Evolutionary conservation across 2,888 invertebrate genomes (phyloP).

Genomic region (Hydroisotoma schaefferi): DNA sequence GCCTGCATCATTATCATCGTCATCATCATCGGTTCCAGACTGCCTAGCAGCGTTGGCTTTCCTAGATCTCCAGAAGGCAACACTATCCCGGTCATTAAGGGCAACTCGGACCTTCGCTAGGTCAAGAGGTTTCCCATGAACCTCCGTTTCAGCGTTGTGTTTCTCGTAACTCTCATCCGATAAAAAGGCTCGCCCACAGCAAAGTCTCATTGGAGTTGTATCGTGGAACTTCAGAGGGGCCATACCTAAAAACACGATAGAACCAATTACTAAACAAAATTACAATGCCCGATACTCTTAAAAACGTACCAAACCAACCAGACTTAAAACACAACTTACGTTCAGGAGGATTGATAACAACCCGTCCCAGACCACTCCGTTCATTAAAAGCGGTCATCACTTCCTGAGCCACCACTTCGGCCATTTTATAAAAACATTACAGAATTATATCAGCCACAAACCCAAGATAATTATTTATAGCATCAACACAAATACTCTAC

Average conservation of each 20-base stretch:
- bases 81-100: constrained; percentile 1
- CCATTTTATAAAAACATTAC: too few relatives aligned
- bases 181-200: constrained; percentile 29
- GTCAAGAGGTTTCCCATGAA: constrained; percentile 18
- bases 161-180: constrained; percentile 19
- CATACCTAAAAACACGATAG: constrained; percentile 7
- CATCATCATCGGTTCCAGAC: background rate
- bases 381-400: constrained; percentile 10
- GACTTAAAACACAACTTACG: constrained; percentile 7
- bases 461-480: too few relatives aligned
- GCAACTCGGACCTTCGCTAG: constrained; percentile 18
- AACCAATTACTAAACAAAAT: background rate
- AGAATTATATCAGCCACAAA: too few relatives aligned
- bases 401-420: constrained; percentile 15
- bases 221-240: constrained; percentile 3
- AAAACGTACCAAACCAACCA: background rate
- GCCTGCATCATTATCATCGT: background rate
- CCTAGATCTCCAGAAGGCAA: constrained; percentile 15
- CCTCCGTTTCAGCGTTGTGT: constrained; percentile 14
- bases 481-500: too few relatives aligned
- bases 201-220: constrained; percentile 13
- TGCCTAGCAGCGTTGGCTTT: background rate
- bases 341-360: constrained; percentile 24
- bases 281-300: background rate
- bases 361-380: constrained; percentile 13